Percentiles rank a stretch among this genome's conserved stretches.
These are phyloP conservation scores for Catocala nupta DNA, from an alignment of 2,888 invertebrate species.

Conservation along the genomic window DNA sequence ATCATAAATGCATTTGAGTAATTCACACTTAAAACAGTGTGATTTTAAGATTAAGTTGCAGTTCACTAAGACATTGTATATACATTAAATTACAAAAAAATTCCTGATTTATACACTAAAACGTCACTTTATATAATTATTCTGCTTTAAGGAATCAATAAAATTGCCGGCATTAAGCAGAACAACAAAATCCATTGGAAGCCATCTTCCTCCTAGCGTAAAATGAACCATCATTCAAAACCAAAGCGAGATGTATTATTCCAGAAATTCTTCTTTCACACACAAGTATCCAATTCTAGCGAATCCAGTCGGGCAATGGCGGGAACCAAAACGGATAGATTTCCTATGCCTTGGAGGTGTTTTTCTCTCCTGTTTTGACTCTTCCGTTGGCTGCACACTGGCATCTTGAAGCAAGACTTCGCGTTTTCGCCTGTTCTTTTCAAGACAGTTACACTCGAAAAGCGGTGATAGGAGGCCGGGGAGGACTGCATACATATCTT, in stretches of 20 bases:
- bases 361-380: background rate
- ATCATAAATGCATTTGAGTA: conserved; percentile 4
- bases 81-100: too few relatives aligned
- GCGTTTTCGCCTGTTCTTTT: conserved; percentile 53
- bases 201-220: too few relatives aligned
- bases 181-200: background rate
- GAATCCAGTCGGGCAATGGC: conserved; percentile 24
- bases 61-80: too few relatives aligned
- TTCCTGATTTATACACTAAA: too few relatives aligned
- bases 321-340: background rate
- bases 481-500: conserved; percentile 33
- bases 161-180: background rate
- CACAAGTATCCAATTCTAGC: conserved; percentile 26
- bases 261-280: conserved; percentile 6
- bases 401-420: background rate
- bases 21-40: conserved; percentile 37
- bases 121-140: too few relatives aligned
- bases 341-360: background rate
- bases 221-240: too few relatives aligned
- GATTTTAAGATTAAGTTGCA: background rate
- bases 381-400: too few relatives aligned
- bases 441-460: conserved; percentile 49
- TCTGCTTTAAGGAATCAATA: too few relatives aligned
- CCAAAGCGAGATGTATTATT: background rate
- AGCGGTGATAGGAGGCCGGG: conserved; percentile 54